Evolutionary conservation across 2,888 invertebrate species (phyloP).

Genomic region (Hybos culiciformis): DNA sequence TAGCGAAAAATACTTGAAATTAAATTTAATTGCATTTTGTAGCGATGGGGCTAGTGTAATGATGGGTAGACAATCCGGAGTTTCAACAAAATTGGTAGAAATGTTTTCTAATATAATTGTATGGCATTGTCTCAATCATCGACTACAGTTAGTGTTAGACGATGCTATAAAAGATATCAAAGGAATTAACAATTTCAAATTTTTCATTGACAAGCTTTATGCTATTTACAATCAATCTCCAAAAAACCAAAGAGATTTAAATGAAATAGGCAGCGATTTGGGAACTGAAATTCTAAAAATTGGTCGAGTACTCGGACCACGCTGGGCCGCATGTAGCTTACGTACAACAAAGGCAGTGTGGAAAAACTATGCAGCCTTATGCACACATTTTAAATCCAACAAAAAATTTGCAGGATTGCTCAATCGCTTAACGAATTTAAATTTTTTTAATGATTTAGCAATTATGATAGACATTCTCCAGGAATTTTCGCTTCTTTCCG

Average conservation of each 20-base stretch:
- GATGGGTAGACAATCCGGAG: background rate
- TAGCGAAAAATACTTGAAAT: background rate
- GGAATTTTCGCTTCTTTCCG: too few species aligned
- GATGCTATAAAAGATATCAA: too few species aligned
- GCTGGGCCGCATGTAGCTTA: background rate
- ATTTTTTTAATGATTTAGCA: too few species aligned
- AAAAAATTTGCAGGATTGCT: too few species aligned
- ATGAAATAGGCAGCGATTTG: background rate
- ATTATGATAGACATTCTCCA: too few species aligned
- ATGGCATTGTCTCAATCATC: conserved; percentile 2
- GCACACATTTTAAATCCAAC: too few species aligned
- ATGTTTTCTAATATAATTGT: background rate
- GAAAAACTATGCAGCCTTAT: too few species aligned
- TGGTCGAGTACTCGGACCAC: background rate
- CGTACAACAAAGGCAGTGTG: background rate
- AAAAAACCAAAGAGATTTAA: background rate
- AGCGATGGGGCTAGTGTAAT: background rate
- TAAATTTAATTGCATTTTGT: background rate
- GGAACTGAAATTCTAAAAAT: background rate
- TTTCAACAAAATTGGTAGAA: background rate
- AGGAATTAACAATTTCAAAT: too few species aligned
- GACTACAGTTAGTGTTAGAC: background rate
- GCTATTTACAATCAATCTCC: background rate
- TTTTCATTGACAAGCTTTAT: background rate
- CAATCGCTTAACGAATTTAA: too few species aligned